Conservation (phyloP, 1,140 invertebrate genomes). For the Eurosta solidaginis region DNA sequence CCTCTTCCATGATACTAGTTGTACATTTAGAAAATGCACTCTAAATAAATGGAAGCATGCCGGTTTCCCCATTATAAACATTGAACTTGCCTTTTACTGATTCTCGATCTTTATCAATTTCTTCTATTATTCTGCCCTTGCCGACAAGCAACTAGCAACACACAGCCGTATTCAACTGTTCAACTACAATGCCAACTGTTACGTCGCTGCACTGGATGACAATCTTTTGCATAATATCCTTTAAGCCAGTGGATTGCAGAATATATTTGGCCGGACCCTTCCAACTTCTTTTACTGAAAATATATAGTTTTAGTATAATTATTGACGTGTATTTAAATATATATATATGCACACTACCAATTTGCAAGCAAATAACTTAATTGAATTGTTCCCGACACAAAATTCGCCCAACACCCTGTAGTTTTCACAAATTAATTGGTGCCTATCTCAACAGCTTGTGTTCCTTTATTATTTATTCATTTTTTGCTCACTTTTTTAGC, state of each 20-base stretch:
- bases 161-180: constrained; percentile 1
- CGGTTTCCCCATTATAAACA: constrained; percentile 11
- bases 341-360: neutral
- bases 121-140: constrained; percentile 13
- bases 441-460: neutral
- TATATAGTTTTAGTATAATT: constrained; percentile 2
- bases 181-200: constrained; percentile 19
- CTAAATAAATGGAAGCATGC: neutral
- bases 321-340: too few species aligned
- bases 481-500: constrained; percentile 3
- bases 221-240: constrained; percentile 23
- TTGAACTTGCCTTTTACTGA: constrained; percentile 14
- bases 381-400: neutral
- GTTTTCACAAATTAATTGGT: neutral
- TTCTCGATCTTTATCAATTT: constrained; percentile 20
- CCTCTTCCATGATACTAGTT: too few species aligned
- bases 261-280: neutral
- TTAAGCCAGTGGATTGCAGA: constrained; percentile 16
- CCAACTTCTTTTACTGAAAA: constrained; percentile 1
- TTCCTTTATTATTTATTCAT: neutral
- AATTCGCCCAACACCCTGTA: neutral
- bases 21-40: too few species aligned
- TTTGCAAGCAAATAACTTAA: neutral
- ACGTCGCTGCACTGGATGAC: constrained; percentile 13
- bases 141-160: neutral